phyloP scores from a whole-genome alignment of 2,113 vertebrate species.

The Pseudopipra pipra region DNA sequence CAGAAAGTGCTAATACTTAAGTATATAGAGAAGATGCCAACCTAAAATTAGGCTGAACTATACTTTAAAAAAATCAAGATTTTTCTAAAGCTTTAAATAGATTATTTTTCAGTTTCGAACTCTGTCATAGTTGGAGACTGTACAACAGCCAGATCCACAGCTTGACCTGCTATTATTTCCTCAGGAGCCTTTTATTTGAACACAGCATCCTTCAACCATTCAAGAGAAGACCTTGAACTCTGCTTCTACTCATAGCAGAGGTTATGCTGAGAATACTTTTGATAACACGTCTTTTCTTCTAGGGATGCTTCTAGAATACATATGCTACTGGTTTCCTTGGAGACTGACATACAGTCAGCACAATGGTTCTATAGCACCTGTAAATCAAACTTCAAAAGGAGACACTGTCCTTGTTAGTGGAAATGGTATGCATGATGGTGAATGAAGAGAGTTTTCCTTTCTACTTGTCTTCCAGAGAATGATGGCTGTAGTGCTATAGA shows the following conservation, averaged over 20 bases:
- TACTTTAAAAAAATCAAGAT: not conserved
- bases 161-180: constrained; percentile 47
- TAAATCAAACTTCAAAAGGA: constrained; percentile 40
- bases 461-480: not conserved
- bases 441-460: not conserved
- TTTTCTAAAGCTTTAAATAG: constrained; percentile 5
- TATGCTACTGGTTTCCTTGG: constrained; percentile 63
- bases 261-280: constrained; percentile 47
- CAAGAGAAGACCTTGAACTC: constrained; percentile 60
- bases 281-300: constrained; percentile 47
- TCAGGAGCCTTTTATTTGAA: constrained; percentile 52
- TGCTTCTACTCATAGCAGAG: constrained; percentile 34
- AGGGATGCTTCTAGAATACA: constrained; percentile 50
- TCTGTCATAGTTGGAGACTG: not conserved
- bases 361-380: constrained; percentile 28
- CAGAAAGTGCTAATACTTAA: not conserved
- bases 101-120: not conserved
- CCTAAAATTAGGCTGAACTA: not conserved
- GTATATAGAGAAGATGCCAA: not conserved
- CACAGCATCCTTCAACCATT: constrained; percentile 47
- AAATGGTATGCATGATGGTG: not conserved
- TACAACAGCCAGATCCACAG: not conserved
- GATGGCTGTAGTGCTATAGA: not conserved
- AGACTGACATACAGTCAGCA: constrained; percentile 47
- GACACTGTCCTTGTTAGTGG: not conserved